phyloP scores from a whole-genome alignment of 2,797 vertebrate species.

The Darevskia nairensis region DNA sequence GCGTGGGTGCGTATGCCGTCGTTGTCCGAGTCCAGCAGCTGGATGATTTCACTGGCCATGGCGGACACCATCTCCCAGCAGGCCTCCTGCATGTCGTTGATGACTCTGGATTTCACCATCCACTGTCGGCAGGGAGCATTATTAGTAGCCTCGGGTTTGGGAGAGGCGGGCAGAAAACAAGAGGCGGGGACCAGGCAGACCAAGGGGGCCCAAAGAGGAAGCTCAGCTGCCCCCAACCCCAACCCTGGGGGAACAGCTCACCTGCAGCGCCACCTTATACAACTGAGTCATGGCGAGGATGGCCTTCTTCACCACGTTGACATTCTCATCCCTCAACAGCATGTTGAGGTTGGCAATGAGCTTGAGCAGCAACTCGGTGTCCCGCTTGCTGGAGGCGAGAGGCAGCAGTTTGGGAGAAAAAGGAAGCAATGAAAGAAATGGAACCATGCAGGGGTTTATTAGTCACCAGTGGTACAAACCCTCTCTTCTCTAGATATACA shows the following conservation, averaged over 20 bases:
- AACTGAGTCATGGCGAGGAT: constrained; percentile 95
- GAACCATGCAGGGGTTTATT: rapidly evolving
- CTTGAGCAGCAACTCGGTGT: constrained; percentile 91
- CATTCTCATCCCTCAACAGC: constrained; percentile 91
- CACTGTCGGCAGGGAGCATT: constrained; percentile 77
- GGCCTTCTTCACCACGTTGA: constrained; percentile 95
- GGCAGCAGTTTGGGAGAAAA: background rate
- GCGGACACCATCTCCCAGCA: constrained; percentile 95
- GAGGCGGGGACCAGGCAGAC: too few relatives aligned
- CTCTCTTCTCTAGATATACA: background rate
- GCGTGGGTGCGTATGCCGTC: constrained; percentile 95
- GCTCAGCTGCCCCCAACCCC: background rate
- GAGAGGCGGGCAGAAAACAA: background rate
- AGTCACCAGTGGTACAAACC: too few relatives aligned
- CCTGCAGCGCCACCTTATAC: constrained; percentile 93
- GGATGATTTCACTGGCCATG: constrained; percentile 92
- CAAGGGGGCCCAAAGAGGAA: background rate
- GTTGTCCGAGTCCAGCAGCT: constrained; percentile 92
- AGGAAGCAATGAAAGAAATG: too few relatives aligned
- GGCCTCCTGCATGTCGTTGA: constrained; percentile 91
- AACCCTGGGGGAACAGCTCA: constrained; percentile 37
- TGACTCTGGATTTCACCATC: constrained; percentile 87
- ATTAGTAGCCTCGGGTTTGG: background rate
- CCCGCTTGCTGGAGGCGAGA: constrained; percentile 83
- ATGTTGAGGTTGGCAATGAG: constrained; percentile 95